These are phyloP conservation scores for Sinelater perroti DNA, from an alignment of 2,888 invertebrate species.

Conservation along the genomic window DNA sequence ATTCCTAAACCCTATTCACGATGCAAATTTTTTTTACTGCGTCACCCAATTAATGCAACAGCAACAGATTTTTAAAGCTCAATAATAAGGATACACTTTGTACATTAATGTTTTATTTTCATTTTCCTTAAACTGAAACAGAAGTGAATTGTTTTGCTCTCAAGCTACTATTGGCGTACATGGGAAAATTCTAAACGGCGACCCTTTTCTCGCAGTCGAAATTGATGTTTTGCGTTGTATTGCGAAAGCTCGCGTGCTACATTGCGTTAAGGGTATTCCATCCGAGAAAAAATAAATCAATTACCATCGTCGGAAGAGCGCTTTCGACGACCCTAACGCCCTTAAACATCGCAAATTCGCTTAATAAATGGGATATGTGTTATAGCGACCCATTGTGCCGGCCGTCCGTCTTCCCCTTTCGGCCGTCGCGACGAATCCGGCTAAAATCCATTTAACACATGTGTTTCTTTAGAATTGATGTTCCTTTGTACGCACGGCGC, in stretches of 20 bases:
- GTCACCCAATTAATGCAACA: too few relatives aligned
- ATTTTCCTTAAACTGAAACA: too few relatives aligned
- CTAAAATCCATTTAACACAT: constrained; percentile 38
- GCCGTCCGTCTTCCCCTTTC: constrained; percentile 32
- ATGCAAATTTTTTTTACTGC: too few relatives aligned
- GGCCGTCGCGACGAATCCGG: constrained; percentile 21
- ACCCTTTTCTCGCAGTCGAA: too few relatives aligned
- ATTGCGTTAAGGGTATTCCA: constrained; percentile 10
- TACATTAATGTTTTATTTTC: too few relatives aligned
- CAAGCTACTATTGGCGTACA: too few relatives aligned
- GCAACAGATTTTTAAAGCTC: too few relatives aligned
- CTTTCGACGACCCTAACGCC: constrained; percentile 13
- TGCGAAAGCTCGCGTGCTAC: constrained; percentile 9
- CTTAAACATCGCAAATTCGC: constrained; percentile 21
- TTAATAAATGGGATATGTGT: constrained; percentile 26
- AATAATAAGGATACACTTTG: too few relatives aligned
- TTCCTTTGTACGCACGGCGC: constrained; percentile 30
- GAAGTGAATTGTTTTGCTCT: too few relatives aligned
- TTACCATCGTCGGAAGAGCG: constrained; percentile 16
- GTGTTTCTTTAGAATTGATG: constrained; percentile 34
- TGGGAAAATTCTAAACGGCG: too few relatives aligned
- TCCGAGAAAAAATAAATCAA: constrained; percentile 15
- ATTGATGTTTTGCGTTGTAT: too few relatives aligned
- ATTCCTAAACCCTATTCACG: too few relatives aligned
- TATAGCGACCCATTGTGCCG: constrained; percentile 28